Evolutionary conservation across 2,888 invertebrate genomes (phyloP), one percentile per base, ranked within the genome.

Genomic region (Nymphalis c-album): DNA sequence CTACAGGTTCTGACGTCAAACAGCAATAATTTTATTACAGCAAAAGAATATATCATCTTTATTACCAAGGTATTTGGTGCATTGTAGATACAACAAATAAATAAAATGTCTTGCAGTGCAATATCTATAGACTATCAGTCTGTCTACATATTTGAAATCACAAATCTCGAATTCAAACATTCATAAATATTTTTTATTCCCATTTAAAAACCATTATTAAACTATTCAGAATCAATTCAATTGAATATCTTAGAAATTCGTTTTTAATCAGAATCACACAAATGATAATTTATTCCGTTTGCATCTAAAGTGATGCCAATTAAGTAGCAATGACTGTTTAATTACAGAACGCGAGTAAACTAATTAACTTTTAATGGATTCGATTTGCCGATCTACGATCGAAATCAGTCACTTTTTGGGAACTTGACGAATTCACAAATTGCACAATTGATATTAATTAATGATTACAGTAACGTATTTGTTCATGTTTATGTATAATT

Each of bases 301-400:
- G 58, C 22, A 50, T 50, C 58, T 55, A 55, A 31, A 31, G 55
- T 31, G 17, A 7, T 55, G 50, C n/a, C 31, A 22, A 17, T 35
- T 50, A 50, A 40, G 59, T 60, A 31, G 60, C 26, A 26, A 16
- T 40, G 40, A 45, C 31, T 35, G 46, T 20, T 59, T 59, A 69
- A 60, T 53, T 48, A 60, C 45, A 20, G 18, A 45, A 40, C 60
- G 60, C 18, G 16, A 59, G 45, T 45, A 48, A 53, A 60, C 50
- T 65, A 65, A 65, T 65, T 69, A 59, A 22, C 53, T 69, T 62
- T 65, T 62, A 69, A 69, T 69, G 62, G 62, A 61, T 60, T 57
- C 60, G 60, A 60, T 63, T 31, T 51, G 26, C 51, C 62, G 67
- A 67, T 58, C 63, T 67, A 62, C 47, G 61, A 64, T 62, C 45